These are phyloP conservation scores for Andrena bucephala DNA, from an alignment of 2,888 invertebrate species.

Conservation along the genomic window DNA sequence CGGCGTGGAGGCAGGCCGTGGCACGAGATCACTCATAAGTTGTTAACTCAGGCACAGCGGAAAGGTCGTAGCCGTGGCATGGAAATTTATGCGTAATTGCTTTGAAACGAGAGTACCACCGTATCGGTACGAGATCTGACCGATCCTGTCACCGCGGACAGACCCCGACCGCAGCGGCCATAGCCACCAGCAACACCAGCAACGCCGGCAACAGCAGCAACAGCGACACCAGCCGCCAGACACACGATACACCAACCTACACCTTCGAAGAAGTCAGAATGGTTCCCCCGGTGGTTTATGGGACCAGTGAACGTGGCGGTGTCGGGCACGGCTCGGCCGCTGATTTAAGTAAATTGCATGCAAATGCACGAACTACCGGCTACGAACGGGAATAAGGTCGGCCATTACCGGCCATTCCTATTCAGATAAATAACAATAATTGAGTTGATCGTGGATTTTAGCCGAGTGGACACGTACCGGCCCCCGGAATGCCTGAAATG, in stretches of 20 bases:
- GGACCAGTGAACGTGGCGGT: slow-evolving; percentile 65
- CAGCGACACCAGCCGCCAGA: slow-evolving; percentile 37
- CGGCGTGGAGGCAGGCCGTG: slow-evolving; percentile 6
- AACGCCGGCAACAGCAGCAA: slow-evolving; percentile 16
- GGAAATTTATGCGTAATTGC: slow-evolving; percentile 68
- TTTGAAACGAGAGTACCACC: slow-evolving; percentile 66
- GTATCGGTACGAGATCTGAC: slow-evolving; percentile 68
- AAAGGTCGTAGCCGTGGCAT: slow-evolving; percentile 58
- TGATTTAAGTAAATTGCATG: slow-evolving; percentile 77
- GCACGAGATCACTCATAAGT: slow-evolving; percentile 40
- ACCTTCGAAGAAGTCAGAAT: slow-evolving; percentile 63
- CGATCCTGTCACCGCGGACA: slow-evolving; percentile 65
- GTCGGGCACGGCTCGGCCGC: slow-evolving; percentile 63
- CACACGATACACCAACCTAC: slow-evolving; percentile 64
- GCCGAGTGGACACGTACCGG: slow-evolving; percentile 55
- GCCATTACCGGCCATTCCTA: slow-evolving; percentile 69
- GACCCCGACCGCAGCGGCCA: slow-evolving; percentile 34
- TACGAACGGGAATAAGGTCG: slow-evolving; percentile 69
- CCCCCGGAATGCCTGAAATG: slow-evolving; percentile 43
- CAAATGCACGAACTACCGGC: slow-evolving; percentile 72
- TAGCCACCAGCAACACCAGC: slow-evolving; percentile 32
- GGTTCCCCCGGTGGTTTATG: slow-evolving; percentile 67
- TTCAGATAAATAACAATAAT: slow-evolving; percentile 72
- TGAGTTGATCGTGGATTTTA: slow-evolving; percentile 63
- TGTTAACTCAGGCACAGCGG: slow-evolving; percentile 48